These are phyloP conservation scores for Aldabrachelys gigantea DNA, from an alignment of 2,113 vertebrate species.

Conservation along the genomic window DNA sequence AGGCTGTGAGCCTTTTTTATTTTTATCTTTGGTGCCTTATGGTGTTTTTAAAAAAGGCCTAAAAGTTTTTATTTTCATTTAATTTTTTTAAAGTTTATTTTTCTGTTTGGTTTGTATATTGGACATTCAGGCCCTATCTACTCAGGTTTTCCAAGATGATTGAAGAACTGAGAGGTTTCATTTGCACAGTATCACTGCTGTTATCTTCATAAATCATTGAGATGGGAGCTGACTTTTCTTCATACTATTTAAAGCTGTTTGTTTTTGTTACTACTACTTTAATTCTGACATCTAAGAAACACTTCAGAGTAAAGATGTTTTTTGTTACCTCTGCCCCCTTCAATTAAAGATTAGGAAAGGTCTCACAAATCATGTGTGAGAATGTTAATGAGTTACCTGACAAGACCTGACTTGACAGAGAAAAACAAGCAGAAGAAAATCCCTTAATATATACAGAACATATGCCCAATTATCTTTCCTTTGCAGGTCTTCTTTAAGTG, in stretches of 20 bases:
- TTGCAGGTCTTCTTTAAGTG: conserved; percentile 2
- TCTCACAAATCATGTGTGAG: conserved; percentile 21
- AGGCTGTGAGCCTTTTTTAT: accelerated
- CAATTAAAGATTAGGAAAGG: conserved; percentile 31
- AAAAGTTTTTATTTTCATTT: neutral
- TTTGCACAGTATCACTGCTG: neutral
- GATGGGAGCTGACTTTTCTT: neutral
- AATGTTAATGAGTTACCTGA: conserved; percentile 18
- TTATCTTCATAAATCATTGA: neutral
- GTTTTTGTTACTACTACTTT: neutral
- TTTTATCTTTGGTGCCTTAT: neutral
- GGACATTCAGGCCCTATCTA: neutral
- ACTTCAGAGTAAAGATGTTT: neutral
- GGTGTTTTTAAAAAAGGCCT: neutral
- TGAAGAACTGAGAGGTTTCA: neutral
- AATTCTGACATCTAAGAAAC: conserved; percentile 9
- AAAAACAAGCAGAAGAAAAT: neutral
- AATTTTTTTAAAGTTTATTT: neutral
- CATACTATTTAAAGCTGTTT: neutral
- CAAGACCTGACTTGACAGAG: conserved; percentile 53
- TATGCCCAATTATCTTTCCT: conserved; percentile 32
- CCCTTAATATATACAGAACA: conserved; percentile 13
- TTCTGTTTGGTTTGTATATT: neutral
- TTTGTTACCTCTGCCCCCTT: conserved; percentile 5
- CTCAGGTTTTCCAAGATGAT: neutral